Evolutionary conservation across 2,888 invertebrate genomes (phyloP).

Genomic region (Hirudinaria manillensis): DNA sequence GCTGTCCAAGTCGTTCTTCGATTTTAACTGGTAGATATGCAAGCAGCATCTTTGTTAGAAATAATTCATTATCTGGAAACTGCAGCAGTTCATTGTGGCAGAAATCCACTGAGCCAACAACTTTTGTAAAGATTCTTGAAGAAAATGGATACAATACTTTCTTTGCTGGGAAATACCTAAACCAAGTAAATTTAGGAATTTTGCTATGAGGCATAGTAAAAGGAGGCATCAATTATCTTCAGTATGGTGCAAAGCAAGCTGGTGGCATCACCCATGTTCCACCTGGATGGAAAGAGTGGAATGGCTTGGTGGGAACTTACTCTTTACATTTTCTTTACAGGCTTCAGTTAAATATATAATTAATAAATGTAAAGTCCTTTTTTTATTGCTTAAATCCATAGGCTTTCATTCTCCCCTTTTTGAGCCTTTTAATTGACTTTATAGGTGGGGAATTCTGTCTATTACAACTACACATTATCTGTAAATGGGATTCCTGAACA

Average conservation of each 20-base stretch:
- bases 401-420: no score
- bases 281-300: slow-evolving; percentile 79
- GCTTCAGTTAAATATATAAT: background rate
- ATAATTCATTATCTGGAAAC: slow-evolving; percentile 71
- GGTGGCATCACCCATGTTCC: slow-evolving; percentile 69
- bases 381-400: no score
- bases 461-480: slow-evolving; percentile 80
- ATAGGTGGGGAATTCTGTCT: slow-evolving; percentile 77
- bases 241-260: slow-evolving; percentile 62
- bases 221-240: slow-evolving; percentile 42
- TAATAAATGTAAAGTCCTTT: no score
- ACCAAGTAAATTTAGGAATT: slow-evolving; percentile 62
- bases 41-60: slow-evolving; percentile 72
- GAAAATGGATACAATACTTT: slow-evolving; percentile 71
- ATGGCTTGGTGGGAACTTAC: slow-evolving; percentile 64
- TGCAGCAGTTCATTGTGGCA: slow-evolving; percentile 71
- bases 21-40: slow-evolving; percentile 76
- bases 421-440: background rate
- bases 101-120: slow-evolving; percentile 61
- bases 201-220: background rate
- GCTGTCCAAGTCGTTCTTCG: slow-evolving; percentile 83
- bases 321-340: background rate
- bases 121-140: slow-evolving; percentile 67
- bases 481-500: slow-evolving; percentile 68
- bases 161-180: slow-evolving; percentile 89